Percentiles rank a stretch among this genome's conserved stretches.
These are phyloP conservation scores for Callionymus lyra DNA, from an alignment of 2,113 vertebrate species.

Conservation along the genomic window DNA sequence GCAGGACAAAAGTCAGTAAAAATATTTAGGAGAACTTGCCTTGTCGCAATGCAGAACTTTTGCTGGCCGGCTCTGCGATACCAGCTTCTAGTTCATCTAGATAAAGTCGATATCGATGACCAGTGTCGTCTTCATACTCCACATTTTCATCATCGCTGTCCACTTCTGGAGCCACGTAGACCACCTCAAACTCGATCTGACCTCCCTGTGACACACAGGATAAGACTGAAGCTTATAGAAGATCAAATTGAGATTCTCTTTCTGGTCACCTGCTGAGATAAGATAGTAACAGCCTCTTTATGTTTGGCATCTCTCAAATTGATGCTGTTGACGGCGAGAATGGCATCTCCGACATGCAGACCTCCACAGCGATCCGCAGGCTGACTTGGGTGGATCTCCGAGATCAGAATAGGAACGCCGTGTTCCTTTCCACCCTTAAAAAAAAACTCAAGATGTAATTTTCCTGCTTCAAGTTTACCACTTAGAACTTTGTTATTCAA, in stretches of 20 bases:
- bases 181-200: slow-evolving; percentile 97
- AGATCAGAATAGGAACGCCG: slow-evolving; percentile 94
- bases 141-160: slow-evolving; percentile 98
- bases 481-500: no score
- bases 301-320: slow-evolving; percentile 95
- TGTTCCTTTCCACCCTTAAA: slow-evolving; percentile 93
- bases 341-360: slow-evolving; percentile 91
- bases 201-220: slow-evolving; percentile 70
- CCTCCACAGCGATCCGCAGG: slow-evolving; percentile 92
- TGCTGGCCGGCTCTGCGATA: slow-evolving; percentile 48
- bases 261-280: slow-evolving; percentile 89
- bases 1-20: neutral
- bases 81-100: slow-evolving; percentile 88
- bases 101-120: slow-evolving; percentile 92
- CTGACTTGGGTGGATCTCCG: slow-evolving; percentile 90
- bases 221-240: no score
- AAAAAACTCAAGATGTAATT: no score
- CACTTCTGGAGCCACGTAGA: slow-evolving; percentile 96
- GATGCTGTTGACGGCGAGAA: slow-evolving; percentile 93
- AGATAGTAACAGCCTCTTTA: slow-evolving; percentile 96
- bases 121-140: slow-evolving; percentile 94
- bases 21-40: slow-evolving; percentile 11
- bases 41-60: slow-evolving; percentile 55
- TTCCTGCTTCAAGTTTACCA: no score
- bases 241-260: neutral